phyloP scores from a whole-genome alignment of 2,888 invertebrate genomes.

The Agriotes lineatus region DNA sequence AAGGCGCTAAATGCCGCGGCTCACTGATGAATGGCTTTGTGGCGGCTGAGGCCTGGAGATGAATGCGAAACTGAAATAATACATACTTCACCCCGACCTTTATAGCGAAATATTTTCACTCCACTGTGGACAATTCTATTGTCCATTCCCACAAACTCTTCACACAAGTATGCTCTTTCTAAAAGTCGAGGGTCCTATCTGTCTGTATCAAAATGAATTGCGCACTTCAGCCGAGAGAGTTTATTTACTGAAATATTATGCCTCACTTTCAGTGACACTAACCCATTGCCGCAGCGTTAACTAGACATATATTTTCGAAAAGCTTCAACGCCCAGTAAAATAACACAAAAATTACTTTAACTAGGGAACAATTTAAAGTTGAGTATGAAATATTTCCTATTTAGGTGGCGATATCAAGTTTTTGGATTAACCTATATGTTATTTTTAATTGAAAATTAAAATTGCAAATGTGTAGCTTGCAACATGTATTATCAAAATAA shows the following conservation, averaged over 20 bases:
- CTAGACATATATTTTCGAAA: no score
- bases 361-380: no score
- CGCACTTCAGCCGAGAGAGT: conserved; percentile 17
- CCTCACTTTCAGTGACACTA: neutral
- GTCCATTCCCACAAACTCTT: conserved; percentile 27
- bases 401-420: no score
- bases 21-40: conserved; percentile 33
- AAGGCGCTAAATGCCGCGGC: conserved; percentile 19
- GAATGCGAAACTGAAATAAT: conserved; percentile 33
- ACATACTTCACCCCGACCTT: conserved; percentile 25
- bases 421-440: no score
- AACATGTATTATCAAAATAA: no score
- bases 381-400: no score
- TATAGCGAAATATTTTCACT: conserved; percentile 24
- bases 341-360: no score
- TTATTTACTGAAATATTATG: conserved; percentile 23
- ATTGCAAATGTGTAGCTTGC: no score
- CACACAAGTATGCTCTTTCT: conserved; percentile 26
- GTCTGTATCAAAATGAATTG: conserved; percentile 32
- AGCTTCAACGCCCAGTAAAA: no score
- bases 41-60: conserved; percentile 19
- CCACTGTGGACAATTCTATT: conserved; percentile 28
- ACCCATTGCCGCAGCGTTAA: no score
- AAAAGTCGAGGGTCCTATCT: conserved; percentile 28
- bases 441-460: no score